These are phyloP conservation scores for Sinelater perroti DNA, from an alignment of 2,888 invertebrate species.

Conservation along the genomic window DNA sequence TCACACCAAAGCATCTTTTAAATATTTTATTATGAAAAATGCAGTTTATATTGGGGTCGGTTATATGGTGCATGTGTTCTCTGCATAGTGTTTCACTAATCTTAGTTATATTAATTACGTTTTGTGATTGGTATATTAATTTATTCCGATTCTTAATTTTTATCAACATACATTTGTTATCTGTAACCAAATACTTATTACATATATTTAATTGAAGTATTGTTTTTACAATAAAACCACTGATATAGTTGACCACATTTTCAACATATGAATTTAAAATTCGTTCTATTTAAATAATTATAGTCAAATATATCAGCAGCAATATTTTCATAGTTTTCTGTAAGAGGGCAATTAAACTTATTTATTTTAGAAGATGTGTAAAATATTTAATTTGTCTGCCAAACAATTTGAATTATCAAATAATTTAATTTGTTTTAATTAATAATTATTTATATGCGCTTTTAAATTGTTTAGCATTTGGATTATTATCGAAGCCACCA, in stretches of 20 bases:
- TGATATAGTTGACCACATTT: constrained; percentile 30
- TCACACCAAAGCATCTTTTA: no score
- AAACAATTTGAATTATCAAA: constrained; percentile 26
- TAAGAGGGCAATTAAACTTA: not conserved
- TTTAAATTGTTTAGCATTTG: constrained; percentile 38
- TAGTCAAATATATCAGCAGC: not conserved
- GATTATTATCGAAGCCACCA: constrained; percentile 39
- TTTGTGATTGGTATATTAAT: no score
- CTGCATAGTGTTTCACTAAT: no score
- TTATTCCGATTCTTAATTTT: no score
- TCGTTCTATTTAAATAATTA: constrained; percentile 9
- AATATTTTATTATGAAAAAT: no score
- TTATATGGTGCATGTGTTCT: no score
- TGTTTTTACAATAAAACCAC: constrained; percentile 28
- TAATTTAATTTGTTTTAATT: constrained; percentile 24
- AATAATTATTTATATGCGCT: constrained; percentile 38
- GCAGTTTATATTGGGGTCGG: no score
- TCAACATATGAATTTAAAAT: constrained; percentile 17
- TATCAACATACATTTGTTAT: no score
- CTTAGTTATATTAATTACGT: no score
- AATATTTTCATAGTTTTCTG: not conserved
- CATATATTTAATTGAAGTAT: no score
- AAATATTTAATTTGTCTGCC: constrained; percentile 19
- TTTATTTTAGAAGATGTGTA: constrained; percentile 16
- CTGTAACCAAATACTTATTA: no score